A percentile compares a stretch with the other conserved stretches of the same genome.
These are phyloP conservation scores for Daktulosphaira vitifoliae DNA, from an alignment of 1,140 invertebrate genomes.

Conservation along the genomic window DNA sequence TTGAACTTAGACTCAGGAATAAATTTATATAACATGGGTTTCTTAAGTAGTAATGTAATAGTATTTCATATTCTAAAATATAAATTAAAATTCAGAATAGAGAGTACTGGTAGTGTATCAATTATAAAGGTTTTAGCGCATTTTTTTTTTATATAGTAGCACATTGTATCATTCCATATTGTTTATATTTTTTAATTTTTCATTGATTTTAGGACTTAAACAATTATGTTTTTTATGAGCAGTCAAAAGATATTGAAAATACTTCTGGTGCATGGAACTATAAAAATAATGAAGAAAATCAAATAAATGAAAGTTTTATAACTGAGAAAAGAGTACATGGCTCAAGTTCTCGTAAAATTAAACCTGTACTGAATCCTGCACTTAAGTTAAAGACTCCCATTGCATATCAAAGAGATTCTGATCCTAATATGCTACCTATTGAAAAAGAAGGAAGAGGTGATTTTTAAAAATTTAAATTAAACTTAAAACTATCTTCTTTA, in stretches of 20 bases:
- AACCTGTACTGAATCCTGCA: constrained; percentile 64
- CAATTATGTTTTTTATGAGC: constrained; percentile 12
- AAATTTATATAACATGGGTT: too few relatives aligned
- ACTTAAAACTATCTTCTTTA: neutral
- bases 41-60: too few relatives aligned
- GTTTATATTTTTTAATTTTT: too few relatives aligned
- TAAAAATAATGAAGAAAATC: neutral
- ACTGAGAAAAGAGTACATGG: neutral
- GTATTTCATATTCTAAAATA: too few relatives aligned
- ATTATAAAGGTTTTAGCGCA: too few relatives aligned
- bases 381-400: constrained; percentile 68
- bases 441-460: constrained; percentile 72
- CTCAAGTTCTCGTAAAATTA: constrained; percentile 54
- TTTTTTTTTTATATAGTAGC: too few relatives aligned
- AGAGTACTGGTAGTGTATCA: too few relatives aligned
- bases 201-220: constrained; percentile 28
- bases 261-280: neutral
- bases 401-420: constrained; percentile 67
- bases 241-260: constrained; percentile 14
- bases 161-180: too few relatives aligned
- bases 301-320: neutral
- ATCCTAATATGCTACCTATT: constrained; percentile 68
- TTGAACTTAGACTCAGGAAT: too few relatives aligned
- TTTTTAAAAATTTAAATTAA: neutral
- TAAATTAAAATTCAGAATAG: too few relatives aligned